Evolutionary conservation across 1,140 invertebrate species (phyloP), one percentile per base, ranked within the genome.

Genomic region (Drosophila elegans): DNA sequence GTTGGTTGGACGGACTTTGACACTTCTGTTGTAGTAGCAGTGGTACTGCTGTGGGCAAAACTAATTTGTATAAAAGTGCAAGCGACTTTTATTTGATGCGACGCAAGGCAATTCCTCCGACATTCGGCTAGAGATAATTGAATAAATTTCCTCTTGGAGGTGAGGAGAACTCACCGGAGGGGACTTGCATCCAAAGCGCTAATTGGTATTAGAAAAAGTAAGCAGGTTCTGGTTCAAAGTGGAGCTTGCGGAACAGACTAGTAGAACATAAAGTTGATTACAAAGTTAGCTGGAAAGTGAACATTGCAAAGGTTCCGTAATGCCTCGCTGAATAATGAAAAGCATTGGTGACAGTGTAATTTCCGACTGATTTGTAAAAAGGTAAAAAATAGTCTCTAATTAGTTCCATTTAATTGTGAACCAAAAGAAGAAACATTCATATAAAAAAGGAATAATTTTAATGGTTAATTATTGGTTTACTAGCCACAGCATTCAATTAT

Each of bases 41-140:
- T 46, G 45, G 13, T 29, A 38, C 34, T 46, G 64, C 60, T 75
- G 63, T 62, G 69, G 66, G 74, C 52, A 72, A 61, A 78, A 82
- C 66, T 82, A 88, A 86, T 86, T 86, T 86, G 82, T 88, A 64
- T 88, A 75, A 86, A 86, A 88, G 79, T 82, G 79, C 79, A 73
- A 71, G 63, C 74, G 82, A 86, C 74, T 82, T 86, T 88, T 86
- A 88, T 86, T 88, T 64, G 83, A 78, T 59, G 66, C 48, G 83
- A 88, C 82, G 57, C 45, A 62, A 49, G 49, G 54, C 59, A 63
- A 56, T 45, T 59, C 16, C 59, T 45, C 67, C 72, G 71, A 48
- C 38, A 34, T 39, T 75, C 42, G 54, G 63, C 45, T 34, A 48
- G 41, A 61, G 64, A 78, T 85, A 86, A 85, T 82, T 86, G 78